Percentiles rank a stretch among this genome's conserved stretches.
phyloP scores from a whole-genome alignment of 2,113 vertebrate species.

The Muntiacus muntjak region DNA sequence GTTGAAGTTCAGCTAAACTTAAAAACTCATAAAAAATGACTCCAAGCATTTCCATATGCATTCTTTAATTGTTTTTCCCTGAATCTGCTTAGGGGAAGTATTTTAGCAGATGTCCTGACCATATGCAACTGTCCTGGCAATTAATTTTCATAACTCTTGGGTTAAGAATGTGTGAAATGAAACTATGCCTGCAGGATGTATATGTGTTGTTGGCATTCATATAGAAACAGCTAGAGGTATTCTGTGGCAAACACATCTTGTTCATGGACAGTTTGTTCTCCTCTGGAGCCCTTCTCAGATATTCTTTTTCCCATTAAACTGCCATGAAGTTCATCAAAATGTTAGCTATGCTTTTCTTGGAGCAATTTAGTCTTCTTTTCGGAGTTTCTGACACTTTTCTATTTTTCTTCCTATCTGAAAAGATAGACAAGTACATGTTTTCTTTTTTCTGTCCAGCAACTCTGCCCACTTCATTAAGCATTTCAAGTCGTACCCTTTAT shows the following conservation, averaged over 20 bases:
- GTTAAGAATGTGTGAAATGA: conserved; percentile 27
- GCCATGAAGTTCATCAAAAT: background rate
- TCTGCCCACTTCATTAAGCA: background rate
- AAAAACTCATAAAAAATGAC: conserved; percentile 33
- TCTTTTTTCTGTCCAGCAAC: background rate
- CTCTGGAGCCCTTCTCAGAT: background rate
- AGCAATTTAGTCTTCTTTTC: background rate
- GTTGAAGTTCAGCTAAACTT: conserved; percentile 3
- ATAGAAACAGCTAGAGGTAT: background rate
- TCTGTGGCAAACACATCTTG: background rate
- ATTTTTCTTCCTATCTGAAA: background rate
- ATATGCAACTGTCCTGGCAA: conserved; percentile 16
- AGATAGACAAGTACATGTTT: background rate
- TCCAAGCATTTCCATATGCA: background rate
- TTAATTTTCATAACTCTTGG: conserved; percentile 47
- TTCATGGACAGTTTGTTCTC: background rate
- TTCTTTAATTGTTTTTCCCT: conserved; percentile 49
- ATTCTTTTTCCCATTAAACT: background rate
- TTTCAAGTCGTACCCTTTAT: background rate
- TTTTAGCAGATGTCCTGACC: conserved; percentile 58
- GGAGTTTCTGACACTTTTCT: background rate
- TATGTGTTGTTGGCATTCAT: background rate
- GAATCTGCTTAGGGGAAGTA: conserved; percentile 34
- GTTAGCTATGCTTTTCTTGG: background rate
- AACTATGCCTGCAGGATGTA: conserved; percentile 21